Conservation (phyloP, 2,888 invertebrate genomes). For the Spisula solida region DNA sequence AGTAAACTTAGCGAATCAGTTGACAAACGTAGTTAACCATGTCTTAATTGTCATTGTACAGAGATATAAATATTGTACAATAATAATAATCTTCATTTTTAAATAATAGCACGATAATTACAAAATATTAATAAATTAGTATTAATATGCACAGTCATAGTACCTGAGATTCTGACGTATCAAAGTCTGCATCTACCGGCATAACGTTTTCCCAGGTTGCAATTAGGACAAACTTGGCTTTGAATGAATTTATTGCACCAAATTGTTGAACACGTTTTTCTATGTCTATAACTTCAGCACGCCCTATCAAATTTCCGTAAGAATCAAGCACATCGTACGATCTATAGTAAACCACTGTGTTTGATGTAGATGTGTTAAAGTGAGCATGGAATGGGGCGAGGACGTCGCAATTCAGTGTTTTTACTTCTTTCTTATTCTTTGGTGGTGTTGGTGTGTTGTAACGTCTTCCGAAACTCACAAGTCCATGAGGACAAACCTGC, state of each 20-base stretch:
- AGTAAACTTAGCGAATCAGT: too few relatives aligned
- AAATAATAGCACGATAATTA: not conserved
- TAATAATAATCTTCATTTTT: not conserved
- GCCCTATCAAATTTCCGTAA: not conserved
- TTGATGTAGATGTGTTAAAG: not conserved
- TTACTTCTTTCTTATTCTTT: not conserved
- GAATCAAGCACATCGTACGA: constrained; percentile 1
- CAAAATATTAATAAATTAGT: not conserved
- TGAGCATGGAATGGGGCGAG: constrained; percentile 11
- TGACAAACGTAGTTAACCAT: too few relatives aligned
- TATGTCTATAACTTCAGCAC: not conserved
- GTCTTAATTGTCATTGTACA: not conserved
- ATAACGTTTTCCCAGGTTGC: constrained; percentile 34
- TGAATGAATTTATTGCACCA: not conserved
- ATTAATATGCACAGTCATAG: too few relatives aligned
- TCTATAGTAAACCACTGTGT: constrained; percentile 9
- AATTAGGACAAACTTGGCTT: constrained; percentile 28
- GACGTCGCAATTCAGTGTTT: not conserved
- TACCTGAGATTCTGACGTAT: not conserved
- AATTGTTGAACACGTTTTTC: constrained; percentile 6
- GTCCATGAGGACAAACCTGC: constrained; percentile 28
- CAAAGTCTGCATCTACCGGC: not conserved
- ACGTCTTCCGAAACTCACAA: constrained; percentile 21
- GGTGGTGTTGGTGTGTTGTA: constrained; percentile 11
- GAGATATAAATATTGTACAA: not conserved